Conservation (phyloP, 2,888 invertebrate species). For the Gisinianus flammeolus region DNA sequence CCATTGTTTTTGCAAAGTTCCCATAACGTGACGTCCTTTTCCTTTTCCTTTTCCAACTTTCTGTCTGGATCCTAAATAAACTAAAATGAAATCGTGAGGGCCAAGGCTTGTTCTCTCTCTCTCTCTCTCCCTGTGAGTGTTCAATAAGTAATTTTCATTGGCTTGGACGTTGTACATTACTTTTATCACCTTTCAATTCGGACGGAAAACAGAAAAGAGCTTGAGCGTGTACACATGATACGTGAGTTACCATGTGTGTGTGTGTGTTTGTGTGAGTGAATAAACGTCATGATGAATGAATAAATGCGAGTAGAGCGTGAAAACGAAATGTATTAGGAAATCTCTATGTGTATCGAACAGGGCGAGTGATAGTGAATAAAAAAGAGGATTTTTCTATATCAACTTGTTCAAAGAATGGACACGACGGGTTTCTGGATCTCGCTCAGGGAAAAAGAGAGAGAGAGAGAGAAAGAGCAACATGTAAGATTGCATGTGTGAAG, state of each 20-base stretch:
- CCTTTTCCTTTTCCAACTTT: too few relatives aligned
- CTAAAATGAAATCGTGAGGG: too few relatives aligned
- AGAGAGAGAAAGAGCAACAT: neutral
- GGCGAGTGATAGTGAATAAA: neutral
- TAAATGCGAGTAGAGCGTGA: neutral
- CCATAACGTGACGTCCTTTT: neutral
- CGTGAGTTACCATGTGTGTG: too few relatives aligned
- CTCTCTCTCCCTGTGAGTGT: too few relatives aligned
- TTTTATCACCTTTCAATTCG: neutral
- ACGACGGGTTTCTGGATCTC: neutral
- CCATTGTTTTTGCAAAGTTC: neutral
- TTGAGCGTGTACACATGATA: too few relatives aligned
- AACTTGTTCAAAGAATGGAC: conserved; percentile 4
- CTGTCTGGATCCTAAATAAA: too few relatives aligned
- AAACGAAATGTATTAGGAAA: neutral
- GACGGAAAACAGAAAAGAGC: too few relatives aligned
- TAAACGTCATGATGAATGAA: too few relatives aligned
- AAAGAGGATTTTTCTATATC: neutral
- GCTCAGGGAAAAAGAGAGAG: neutral
- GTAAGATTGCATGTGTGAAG: conserved; percentile 17
- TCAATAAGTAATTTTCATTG: conserved; percentile 6
- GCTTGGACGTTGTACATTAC: neutral
- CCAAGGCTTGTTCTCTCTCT: too few relatives aligned
- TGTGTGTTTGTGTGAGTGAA: too few relatives aligned
- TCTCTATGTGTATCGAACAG: neutral